Evolutionary conservation across 2,797 vertebrate genomes (phyloP), one percentile per base, ranked within the genome.

Genomic region (Tolypeutes matacus): DNA sequence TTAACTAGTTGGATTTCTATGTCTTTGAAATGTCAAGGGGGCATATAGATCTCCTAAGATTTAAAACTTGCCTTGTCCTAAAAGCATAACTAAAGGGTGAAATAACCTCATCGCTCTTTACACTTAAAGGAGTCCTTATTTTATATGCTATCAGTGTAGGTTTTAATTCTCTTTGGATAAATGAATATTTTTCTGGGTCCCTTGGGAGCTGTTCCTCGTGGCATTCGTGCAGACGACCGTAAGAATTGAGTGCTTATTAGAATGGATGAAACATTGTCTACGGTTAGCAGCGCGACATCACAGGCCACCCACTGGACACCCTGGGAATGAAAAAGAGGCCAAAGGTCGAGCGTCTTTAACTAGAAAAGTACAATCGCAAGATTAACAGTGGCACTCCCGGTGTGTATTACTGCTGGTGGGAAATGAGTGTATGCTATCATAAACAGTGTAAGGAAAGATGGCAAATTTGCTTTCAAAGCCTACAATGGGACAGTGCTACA

Each of bases 191-290:
- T 13, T 0, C 86, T 1, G 0, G 29, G 0, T 15, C 70, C 72
- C 92, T 0, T 9, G 29, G 39, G 92, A 93, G 51, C 65, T 78
- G 34, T 96, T 95, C 62, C 58, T 90, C 58, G 1, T 14, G 91
- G 86, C 60, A 7, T 89, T 82, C 86, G 93, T 7, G 72, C 49
- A 58, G 91, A 29, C 27, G 34, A 0, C 92, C 21, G 89, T 85
- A 96, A 88, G 97, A 70, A 96, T 39, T 17, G 93, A 13, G 96
- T 58, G 96, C 92, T 96, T 97, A 93, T 97, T 25, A n/a, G 81
- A 92, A 84, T 5, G 56, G 96, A 83, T 46, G 97, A 96, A 93
- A 73, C 95, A 21, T 0, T 0, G 51, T 95, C 89, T 60, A 39
- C 95, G 70, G 53, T 60, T 77, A 93, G 97, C 96, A 31, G 3